A percentile compares a stretch with the other conserved stretches of the same genome.
phyloP scores from a whole-genome alignment of 2,888 invertebrate species.

The Melanotus villosus region DNA sequence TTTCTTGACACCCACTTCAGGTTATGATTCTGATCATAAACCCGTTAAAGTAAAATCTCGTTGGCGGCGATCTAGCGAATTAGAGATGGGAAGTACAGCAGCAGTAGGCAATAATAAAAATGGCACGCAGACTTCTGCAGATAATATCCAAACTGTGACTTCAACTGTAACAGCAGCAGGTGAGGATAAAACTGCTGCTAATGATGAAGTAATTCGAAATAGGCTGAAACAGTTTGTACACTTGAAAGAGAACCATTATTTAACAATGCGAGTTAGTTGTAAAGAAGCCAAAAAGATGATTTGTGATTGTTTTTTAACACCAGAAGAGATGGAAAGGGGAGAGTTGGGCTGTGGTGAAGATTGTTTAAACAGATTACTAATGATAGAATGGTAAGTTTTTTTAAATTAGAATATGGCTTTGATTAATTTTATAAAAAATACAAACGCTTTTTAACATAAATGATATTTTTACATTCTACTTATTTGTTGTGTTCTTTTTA shows the following conservation, averaged over 20 bases:
- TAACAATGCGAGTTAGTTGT: constrained; percentile 86
- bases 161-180: constrained; percentile 35
- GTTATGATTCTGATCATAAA: constrained; percentile 71
- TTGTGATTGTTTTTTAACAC: constrained; percentile 94
- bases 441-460: too few species aligned
- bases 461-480: too few species aligned
- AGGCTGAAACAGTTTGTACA: constrained; percentile 83
- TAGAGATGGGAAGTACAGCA: constrained; percentile 73
- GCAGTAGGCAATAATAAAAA: background rate
- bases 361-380: constrained; percentile 95
- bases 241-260: constrained; percentile 89
- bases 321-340: constrained; percentile 88
- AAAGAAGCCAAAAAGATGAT: constrained; percentile 95
- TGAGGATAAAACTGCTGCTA: constrained; percentile 4
- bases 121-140: constrained; percentile 14
- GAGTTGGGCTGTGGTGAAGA: constrained; percentile 94
- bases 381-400: constrained; percentile 92
- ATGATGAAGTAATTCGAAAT: constrained; percentile 70
- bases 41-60: constrained; percentile 86
- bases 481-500: too few species aligned
- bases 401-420: background rate
- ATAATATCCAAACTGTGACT: constrained; percentile 36
- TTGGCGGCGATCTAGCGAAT: constrained; percentile 83
- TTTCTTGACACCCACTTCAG: constrained; percentile 62
- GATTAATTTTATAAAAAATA: too few species aligned